A percentile compares a stretch with the other conserved stretches of the same genome.
phyloP scores from a whole-genome alignment of 2,797 vertebrate genomes.

The Cyprinella venusta region DNA sequence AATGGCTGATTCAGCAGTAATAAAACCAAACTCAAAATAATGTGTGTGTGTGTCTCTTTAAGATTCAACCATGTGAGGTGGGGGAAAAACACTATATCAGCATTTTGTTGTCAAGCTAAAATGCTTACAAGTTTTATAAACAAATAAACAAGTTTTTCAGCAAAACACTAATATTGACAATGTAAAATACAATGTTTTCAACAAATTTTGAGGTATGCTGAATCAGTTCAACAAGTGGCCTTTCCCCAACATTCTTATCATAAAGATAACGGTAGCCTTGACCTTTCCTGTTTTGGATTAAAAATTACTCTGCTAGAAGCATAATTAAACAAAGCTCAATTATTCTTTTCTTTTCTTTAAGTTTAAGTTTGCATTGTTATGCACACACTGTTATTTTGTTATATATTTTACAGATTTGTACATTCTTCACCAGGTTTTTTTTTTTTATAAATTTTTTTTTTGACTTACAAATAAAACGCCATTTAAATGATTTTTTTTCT shows the following conservation, averaged over 20 bases:
- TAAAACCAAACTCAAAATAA: background rate
- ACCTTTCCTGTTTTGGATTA: background rate
- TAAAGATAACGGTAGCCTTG: conserved; percentile 19
- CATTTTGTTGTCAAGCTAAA: background rate
- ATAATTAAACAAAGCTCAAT: background rate
- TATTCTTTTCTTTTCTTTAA: background rate
- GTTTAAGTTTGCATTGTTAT: background rate
- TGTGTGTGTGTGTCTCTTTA: background rate
- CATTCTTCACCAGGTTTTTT: background rate
- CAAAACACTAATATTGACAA: background rate
- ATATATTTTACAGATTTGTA: background rate
- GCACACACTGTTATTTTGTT: background rate
- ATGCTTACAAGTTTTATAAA: background rate
- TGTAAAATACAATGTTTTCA: conserved; percentile 51
- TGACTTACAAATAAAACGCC: background rate
- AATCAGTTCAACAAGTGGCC: background rate
- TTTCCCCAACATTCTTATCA: conserved; percentile 4
- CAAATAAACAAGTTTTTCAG: background rate
- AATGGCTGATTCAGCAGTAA: background rate
- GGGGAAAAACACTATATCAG: too few relatives aligned
- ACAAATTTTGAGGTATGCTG: background rate
- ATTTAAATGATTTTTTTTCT: background rate
- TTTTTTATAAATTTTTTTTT: background rate
- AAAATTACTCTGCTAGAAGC: background rate
- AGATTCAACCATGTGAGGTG: too few relatives aligned